Percentiles rank a stretch among this genome's conserved stretches.
These are phyloP conservation scores for Acanthisitta chloris DNA, from an alignment of 2,113 vertebrate genomes.

Conservation along the genomic window DNA sequence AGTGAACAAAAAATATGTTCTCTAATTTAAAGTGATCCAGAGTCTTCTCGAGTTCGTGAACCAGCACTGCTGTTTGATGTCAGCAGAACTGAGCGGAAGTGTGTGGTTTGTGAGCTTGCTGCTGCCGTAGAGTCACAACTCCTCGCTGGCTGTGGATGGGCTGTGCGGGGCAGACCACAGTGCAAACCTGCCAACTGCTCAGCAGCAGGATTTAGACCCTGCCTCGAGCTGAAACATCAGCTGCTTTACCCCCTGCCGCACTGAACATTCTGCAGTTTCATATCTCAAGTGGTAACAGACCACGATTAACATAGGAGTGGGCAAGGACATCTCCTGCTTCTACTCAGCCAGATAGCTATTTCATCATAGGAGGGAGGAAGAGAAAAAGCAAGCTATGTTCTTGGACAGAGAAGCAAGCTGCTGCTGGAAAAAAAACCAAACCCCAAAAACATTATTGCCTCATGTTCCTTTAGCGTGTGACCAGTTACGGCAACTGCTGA, in stretches of 20 bases:
- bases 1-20: constrained; percentile 2
- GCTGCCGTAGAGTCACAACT: background rate
- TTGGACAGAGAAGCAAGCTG: constrained; percentile 10
- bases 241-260: background rate
- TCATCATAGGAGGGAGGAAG: background rate
- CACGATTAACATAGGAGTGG: fast-evolving
- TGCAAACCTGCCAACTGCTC: background rate
- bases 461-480: constrained; percentile 51
- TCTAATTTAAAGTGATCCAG: constrained; percentile 3
- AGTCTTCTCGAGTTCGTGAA: constrained; percentile 46
- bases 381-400: background rate
- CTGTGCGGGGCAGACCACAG: background rate
- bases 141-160: background rate
- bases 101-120: constrained; percentile 46
- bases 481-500: constrained; percentile 45
- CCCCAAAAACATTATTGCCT: constrained; percentile 33
- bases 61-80: background rate
- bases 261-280: fast-evolving
- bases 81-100: constrained; percentile 50
- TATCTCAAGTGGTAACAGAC: background rate
- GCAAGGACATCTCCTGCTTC: background rate
- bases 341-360: background rate
- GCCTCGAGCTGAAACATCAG: background rate
- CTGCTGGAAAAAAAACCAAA: constrained; percentile 19
- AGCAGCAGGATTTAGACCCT: background rate